Conservation (phyloP, 2,797 vertebrate species). For the Salarias fasciatus region DNA sequence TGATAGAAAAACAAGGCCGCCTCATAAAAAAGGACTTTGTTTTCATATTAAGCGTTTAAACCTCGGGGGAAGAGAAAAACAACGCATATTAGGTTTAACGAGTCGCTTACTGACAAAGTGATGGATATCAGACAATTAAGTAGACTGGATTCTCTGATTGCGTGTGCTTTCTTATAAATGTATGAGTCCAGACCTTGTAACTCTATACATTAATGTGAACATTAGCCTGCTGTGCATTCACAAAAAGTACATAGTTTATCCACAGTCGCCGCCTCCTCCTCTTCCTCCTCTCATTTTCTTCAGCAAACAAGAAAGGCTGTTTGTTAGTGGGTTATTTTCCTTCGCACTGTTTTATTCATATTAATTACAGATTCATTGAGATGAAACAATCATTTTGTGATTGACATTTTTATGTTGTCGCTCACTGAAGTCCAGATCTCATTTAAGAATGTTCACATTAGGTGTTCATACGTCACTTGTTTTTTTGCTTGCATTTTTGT, state of each 20-base stretch:
- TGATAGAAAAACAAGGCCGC: conserved; percentile 62
- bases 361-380: conserved; percentile 24
- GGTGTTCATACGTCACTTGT: too few species aligned
- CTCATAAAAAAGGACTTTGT: conserved; percentile 68
- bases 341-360: conserved; percentile 42
- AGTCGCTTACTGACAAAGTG: conserved; percentile 80
- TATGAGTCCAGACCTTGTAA: conserved; percentile 76
- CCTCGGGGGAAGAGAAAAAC: conserved; percentile 67
- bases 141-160: conserved; percentile 72
- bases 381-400: conserved; percentile 44
- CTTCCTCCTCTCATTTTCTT: conserved; percentile 48
- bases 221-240: conserved; percentile 76
- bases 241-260: conserved; percentile 69
- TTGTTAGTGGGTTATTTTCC: not conserved
- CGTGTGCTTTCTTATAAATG: conserved; percentile 68
- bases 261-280: conserved; percentile 39
- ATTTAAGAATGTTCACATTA: too few species aligned
- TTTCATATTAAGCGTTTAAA: conserved; percentile 76
- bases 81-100: conserved; percentile 76
- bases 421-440: conserved; percentile 43
- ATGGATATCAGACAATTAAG: conserved; percentile 77
- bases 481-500: too few species aligned
- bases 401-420: conserved; percentile 50
- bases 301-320: conserved; percentile 24
- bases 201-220: conserved; percentile 81